Evolutionary conservation across 64 coral and sea anemone genomes (phyloP), one percentile per base, ranked within the genome.

Genomic region (Astreopora myriophthalma): DNA sequence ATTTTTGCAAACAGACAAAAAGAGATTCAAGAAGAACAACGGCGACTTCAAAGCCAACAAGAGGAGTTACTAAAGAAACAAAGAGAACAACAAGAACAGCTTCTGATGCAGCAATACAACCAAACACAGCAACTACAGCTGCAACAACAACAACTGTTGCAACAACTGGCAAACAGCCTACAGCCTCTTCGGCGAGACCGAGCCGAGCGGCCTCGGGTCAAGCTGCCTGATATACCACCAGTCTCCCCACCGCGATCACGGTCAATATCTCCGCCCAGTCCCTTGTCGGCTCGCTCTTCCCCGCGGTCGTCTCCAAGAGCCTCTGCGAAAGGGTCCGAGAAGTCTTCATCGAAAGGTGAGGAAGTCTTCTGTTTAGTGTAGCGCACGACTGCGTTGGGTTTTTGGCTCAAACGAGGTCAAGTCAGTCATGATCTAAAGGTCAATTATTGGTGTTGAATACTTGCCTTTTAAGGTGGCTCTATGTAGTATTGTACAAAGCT

Each of bases 41-140:
- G 90, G 35, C 86, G 92, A 25, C 61, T 97, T 39, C 95, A 97
- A 33, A 62, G 90, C n/a, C 91, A 97, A 34, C 95, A 97, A 71
- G 79, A 97, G 38, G 95, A 97, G 17, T 44, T 97, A 1, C 24
- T 97, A 2, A 86, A 66, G 34, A 93, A 93, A 35, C 95, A 97
- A 48, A 94, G 79, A 65, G 95, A 97, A 19, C 95, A 97, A 39
- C 95, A 97, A 75, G 95, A 97, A 60, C 95, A 97, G 6, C 69
- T 97, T 17, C 46, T 97, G 22, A 93, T 93, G 95, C 95, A 97
- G 22, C 95, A 97, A 62, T 89, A 90, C 88, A 97, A 77, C 48
- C 95, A 97, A 34, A 93, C 87, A 8, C 95, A 97, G 63, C 76
- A 92, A 33, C 52, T 97, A 27, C 88, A 97, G 33, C 87, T 97